Percentiles rank a stretch among this genome's conserved stretches.
Conservation (phyloP, 2,888 invertebrate genomes). For the Drosophila formosana region DNA sequence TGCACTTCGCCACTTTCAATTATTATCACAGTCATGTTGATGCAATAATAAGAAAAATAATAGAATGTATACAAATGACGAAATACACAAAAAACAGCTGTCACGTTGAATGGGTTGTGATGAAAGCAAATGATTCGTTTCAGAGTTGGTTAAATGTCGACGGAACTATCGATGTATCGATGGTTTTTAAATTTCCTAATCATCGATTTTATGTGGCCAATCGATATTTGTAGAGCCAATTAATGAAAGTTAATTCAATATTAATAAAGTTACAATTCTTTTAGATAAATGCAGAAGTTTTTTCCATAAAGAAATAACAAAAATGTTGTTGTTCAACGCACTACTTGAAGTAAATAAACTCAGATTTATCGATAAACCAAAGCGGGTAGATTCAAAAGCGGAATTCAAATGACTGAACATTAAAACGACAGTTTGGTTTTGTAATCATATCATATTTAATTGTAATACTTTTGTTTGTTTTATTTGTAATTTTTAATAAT, state of each 20-base stretch:
- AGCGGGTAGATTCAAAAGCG: conserved; percentile 4
- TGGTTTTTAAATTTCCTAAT: no score
- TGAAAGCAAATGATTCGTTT: background rate
- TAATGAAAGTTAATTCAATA: no score
- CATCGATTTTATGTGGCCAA: no score
- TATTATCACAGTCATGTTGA: conserved; percentile 38
- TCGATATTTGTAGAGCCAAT: no score
- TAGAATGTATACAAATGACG: background rate
- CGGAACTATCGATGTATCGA: background rate
- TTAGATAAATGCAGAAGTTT: no score
- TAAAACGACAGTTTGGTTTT: conserved; percentile 36
- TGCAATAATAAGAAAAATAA: background rate
- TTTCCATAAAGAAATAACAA: no score
- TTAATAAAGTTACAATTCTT: no score
- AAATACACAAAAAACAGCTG: conserved; percentile 2
- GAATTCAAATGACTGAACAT: background rate
- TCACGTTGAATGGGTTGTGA: background rate
- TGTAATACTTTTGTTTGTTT: conserved; percentile 59
- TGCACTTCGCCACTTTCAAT: conserved; percentile 10
- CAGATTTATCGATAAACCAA: no score
- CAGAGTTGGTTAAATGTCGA: background rate
- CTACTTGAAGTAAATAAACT: no score
- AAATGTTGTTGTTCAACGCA: no score
- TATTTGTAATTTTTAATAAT: conserved; percentile 46
- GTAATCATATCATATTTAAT: conserved; percentile 57